Evolutionary conservation across 2,797 vertebrate genomes (phyloP).

Genomic region (Neomorphus geoffroyi): DNA sequence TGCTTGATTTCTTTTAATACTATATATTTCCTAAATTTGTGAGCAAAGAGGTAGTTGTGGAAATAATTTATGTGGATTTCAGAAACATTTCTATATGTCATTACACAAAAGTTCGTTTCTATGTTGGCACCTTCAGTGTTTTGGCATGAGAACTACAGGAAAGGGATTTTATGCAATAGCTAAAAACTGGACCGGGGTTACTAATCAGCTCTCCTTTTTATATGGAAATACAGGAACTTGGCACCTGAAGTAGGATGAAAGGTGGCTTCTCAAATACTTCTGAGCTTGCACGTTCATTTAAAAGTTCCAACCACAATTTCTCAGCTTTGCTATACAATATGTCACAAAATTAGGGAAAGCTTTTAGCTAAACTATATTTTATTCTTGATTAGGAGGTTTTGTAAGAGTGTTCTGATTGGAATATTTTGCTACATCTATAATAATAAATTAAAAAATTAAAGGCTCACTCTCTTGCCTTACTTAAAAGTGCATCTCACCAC

Average conservation of each 20-base stretch:
- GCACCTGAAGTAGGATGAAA: neutral
- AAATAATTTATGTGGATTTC: conserved; percentile 13
- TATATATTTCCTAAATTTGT: neutral
- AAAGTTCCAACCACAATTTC: neutral
- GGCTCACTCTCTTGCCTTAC: neutral
- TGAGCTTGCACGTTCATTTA: neutral
- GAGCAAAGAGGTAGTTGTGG: neutral
- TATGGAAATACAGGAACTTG: neutral
- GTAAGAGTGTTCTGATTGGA: neutral
- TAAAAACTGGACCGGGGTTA: neutral
- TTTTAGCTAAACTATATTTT: neutral
- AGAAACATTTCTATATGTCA: neutral
- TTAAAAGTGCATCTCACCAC: neutral
- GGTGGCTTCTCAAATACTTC: neutral
- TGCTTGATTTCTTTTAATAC: neutral
- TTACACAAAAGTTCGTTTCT: neutral
- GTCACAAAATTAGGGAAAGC: neutral
- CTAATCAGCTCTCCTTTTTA: neutral
- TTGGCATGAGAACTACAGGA: neutral
- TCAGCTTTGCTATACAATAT: neutral
- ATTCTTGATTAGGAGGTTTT: neutral
- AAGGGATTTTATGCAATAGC: neutral
- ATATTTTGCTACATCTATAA: neutral
- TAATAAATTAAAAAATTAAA: neutral
- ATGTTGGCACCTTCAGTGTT: neutral